Percentiles rank a stretch among this genome's conserved stretches.
phyloP scores from a whole-genome alignment of 2,888 invertebrate genomes.

The Coelogynopora nodosa region DNA sequence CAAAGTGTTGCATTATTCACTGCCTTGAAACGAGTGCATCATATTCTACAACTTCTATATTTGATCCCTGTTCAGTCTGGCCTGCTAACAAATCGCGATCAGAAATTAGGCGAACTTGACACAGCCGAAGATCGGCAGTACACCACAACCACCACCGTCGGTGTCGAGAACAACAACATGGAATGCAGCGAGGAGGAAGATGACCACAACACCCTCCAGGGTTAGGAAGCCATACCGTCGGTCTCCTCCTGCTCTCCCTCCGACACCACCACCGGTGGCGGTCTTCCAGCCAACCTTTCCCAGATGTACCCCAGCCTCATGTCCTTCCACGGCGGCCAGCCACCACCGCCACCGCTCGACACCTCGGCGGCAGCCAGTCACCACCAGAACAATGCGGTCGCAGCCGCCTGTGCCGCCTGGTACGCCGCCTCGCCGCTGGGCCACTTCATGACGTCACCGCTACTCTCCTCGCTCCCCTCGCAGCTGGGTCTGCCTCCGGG shows the following conservation, averaged over 20 bases:
- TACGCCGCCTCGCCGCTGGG: constrained; percentile 4
- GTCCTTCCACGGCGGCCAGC: background rate
- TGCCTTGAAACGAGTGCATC: too few relatives aligned
- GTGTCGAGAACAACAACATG: background rate
- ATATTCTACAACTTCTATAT: too few relatives aligned
- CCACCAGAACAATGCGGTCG: background rate
- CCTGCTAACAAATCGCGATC: background rate
- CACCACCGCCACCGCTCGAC: background rate
- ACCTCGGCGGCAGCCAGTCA: background rate
- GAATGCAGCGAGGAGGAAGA: background rate
- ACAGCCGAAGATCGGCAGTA: background rate
- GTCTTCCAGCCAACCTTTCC: background rate
- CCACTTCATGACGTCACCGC: background rate
- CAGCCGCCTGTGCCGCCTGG: constrained; percentile 11
- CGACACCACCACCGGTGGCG: background rate
- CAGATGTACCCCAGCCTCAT: background rate
- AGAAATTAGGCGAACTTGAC: background rate
- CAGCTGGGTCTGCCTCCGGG: background rate
- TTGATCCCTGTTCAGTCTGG: background rate
- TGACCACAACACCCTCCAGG: background rate
- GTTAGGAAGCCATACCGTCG: too few relatives aligned
- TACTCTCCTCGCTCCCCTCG: background rate
- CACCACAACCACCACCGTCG: background rate
- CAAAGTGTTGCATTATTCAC: too few relatives aligned
- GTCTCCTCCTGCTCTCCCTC: background rate